Evolutionary conservation across 1,140 invertebrate species (phyloP).

Genomic region (Drosophila leontia): DNA sequence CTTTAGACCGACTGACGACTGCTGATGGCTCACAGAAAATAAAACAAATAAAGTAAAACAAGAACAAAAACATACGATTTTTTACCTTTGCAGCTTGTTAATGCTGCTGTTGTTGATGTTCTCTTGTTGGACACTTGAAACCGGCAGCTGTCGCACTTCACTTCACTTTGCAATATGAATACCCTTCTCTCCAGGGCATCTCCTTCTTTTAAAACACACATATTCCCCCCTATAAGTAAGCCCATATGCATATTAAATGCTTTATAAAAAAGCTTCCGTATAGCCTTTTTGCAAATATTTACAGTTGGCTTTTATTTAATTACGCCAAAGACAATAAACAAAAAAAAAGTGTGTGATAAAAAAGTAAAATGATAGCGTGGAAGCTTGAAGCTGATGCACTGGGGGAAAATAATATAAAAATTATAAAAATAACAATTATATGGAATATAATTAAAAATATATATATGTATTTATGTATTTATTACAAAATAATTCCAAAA

Average conservation of each 20-base stretch:
- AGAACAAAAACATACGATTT: constrained; percentile 19
- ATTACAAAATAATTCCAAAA: too few species aligned
- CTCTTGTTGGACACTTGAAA: constrained; percentile 62
- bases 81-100: constrained; percentile 35
- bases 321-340: constrained; percentile 45
- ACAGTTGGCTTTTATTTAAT: constrained; percentile 76
- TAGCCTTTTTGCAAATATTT: constrained; percentile 81
- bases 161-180: constrained; percentile 71
- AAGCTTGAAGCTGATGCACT: constrained; percentile 13
- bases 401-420: background rate
- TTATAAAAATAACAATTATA: background rate
- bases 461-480: background rate
- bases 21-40: constrained; percentile 6
- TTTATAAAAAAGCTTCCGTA: constrained; percentile 75
- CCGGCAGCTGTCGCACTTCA: constrained; percentile 76
- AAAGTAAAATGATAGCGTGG: constrained; percentile 50
- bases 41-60: constrained; percentile 4
- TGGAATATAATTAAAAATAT: background rate
- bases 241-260: constrained; percentile 50
- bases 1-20: constrained; percentile 45
- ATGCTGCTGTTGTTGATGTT: constrained; percentile 49
- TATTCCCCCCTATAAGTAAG: constrained; percentile 6
- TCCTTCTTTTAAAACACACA: constrained; percentile 32
- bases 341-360: constrained; percentile 50
- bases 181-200: constrained; percentile 11